Percentiles rank a stretch among this genome's conserved stretches.
Evolutionary conservation across 1,140 invertebrate genomes (phyloP).

Genomic region (Ditylenchus dipsaci): DNA sequence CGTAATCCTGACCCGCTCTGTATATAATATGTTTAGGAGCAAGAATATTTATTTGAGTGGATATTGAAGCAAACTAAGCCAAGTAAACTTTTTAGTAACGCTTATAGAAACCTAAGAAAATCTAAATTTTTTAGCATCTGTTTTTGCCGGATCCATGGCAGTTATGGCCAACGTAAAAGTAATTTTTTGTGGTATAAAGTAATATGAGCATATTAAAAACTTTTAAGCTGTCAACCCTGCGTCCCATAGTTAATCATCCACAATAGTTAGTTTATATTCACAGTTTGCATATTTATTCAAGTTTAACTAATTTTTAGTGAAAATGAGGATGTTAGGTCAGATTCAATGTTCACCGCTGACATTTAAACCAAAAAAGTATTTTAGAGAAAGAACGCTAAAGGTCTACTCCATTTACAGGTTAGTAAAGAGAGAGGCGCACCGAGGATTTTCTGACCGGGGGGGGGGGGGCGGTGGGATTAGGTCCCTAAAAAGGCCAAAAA

Average conservation of each 20-base stretch:
- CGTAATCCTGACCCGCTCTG: too few species aligned
- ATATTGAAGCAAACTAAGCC: conserved; percentile 65
- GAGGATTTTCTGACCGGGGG: too few species aligned
- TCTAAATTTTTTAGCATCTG: conserved; percentile 62
- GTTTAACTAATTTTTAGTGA: conserved; percentile 58
- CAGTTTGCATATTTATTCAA: too few species aligned
- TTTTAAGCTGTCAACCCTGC: conserved; percentile 69
- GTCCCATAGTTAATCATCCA: conserved; percentile 78
- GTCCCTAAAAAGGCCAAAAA: too few species aligned
- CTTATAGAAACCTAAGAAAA: neutral
- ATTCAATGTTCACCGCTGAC: neutral
- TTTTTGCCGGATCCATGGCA: conserved; percentile 80
- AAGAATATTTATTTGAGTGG: conserved; percentile 75
- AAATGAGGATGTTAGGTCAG: conserved; percentile 67
- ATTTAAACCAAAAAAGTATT: neutral
- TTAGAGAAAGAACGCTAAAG: conserved; percentile 53
- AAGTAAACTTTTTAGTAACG: conserved; percentile 51
- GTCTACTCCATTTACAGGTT: conserved; percentile 55
- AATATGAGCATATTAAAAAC: conserved; percentile 7
- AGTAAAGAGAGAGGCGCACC: too few species aligned
- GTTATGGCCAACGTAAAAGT: conserved; percentile 67
- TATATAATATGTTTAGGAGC: conserved; percentile 46
- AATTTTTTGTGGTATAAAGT: neutral
- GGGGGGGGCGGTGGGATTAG: too few species aligned
- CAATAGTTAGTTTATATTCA: conserved; percentile 65